A percentile compares a stretch with the other conserved stretches of the same genome.
Conservation (phyloP, 2,797 vertebrate species). For the Megaceryle alcyon region DNA sequence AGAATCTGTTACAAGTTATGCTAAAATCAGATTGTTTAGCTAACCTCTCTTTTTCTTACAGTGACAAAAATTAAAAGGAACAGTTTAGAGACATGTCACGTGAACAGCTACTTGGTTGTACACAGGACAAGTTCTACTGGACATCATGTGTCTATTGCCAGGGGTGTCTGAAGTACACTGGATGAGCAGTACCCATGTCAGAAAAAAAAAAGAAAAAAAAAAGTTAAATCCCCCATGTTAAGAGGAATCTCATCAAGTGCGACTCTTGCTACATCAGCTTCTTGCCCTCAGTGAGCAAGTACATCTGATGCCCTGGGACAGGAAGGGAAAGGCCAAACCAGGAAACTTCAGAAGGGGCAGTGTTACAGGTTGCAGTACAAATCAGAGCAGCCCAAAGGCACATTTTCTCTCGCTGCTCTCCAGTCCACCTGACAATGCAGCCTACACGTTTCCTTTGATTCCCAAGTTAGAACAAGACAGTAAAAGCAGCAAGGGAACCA, state of each 20-base stretch:
- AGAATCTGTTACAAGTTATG: neutral
- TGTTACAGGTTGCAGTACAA: neutral
- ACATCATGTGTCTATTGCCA: neutral
- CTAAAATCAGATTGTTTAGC: neutral
- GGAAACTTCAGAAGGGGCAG: neutral
- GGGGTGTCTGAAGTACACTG: neutral
- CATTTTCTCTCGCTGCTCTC: neutral
- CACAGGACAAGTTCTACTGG: neutral
- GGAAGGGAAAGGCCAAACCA: neutral
- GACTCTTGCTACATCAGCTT: neutral
- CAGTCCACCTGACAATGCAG: accelerated
- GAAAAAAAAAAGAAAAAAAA: neutral
- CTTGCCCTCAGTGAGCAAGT: neutral
- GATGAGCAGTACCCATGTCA: accelerated
- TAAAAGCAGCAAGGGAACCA: neutral
- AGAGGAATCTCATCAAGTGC: neutral
- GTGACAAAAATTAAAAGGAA: neutral
- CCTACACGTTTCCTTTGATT: neutral
- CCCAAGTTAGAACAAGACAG: neutral
- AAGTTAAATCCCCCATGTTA: neutral
- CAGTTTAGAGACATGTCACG: neutral
- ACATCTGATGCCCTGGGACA: neutral
- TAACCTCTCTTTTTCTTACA: neutral
- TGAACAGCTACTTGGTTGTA: neutral
- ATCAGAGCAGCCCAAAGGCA: neutral